Base-by-base conservation (phyloP, 2,888 invertebrate species). In the Apomyelois bistriatella region DNA sequence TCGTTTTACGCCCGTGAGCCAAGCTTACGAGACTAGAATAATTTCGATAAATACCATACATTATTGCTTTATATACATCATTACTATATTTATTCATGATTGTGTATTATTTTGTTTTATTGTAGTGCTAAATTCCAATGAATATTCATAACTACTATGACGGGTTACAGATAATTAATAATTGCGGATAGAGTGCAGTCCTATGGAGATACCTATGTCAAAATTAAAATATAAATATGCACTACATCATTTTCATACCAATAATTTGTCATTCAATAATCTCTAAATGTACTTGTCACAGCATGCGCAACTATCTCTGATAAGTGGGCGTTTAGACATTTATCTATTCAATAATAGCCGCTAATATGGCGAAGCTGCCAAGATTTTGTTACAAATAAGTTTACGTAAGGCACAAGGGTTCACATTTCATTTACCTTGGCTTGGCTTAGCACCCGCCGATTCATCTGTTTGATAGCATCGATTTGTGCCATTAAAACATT, bases 401-500 rank as follows among this genome's bases (percentile, higher is more conserved):
- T 71, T 71, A 68, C 71, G 66, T 70, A 64, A 70, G 70, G 61
- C 62, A 63, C 59, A 53, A 60, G 43, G 32, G 61, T 67, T 71
- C 71, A 72, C 70, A 73, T 70, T 65, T 66, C 63, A 74, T 79
- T 74, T 75, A 75, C 76, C 71, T 72, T 54, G 58, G 63, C 66
- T 72, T 53, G 58, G 63, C 66, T 66, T 59, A 56, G 58, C 58
- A 62, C 64, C 60, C 60, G 62, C 66, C 69, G 72, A 82, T 82
- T 77, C 74, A 74, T 80, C 70, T 73, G 69, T 68, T 68, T 74
- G 80, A 82, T 82, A 80, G 61, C 71, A 76, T 82, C 79, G 70
- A 79, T 80, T 74, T 78, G 75, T 76, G 72, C 72, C 74, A 75
- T 79, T 81, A 76, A 79, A 79, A 74, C 66, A 72, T 72, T 79